These are phyloP conservation scores for Lasioglossum marginatum DNA, from an alignment of 2,888 invertebrate genomes.

Conservation along the genomic window DNA sequence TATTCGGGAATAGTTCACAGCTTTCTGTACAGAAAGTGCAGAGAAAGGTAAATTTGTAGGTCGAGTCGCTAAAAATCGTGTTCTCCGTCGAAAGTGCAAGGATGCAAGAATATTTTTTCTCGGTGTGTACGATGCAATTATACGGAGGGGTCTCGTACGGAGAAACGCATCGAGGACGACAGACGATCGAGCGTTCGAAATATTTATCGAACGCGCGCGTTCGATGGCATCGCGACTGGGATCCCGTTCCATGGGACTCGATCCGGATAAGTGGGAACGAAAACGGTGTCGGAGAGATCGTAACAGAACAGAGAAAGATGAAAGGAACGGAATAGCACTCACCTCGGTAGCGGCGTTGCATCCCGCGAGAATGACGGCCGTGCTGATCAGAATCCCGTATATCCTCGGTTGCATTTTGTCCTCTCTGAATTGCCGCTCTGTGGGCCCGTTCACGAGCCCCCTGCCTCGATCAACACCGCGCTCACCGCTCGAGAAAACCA, in stretches of 20 bases:
- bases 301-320: slow-evolving; percentile 40
- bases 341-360: slow-evolving; percentile 91
- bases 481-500: slow-evolving; percentile 36
- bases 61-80: neutral
- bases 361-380: slow-evolving; percentile 90
- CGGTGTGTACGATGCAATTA: neutral
- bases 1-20: neutral
- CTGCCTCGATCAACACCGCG: slow-evolving; percentile 38
- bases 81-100: neutral
- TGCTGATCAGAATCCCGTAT: slow-evolving; percentile 90
- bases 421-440: slow-evolving; percentile 41
- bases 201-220: slow-evolving; percentile 28
- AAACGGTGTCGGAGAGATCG: slow-evolving; percentile 30
- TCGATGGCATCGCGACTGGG: neutral
- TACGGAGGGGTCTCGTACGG: neutral
- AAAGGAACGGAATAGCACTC: slow-evolving; percentile 82
- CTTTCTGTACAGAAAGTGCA: neutral
- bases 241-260: neutral
- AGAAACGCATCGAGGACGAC: neutral
- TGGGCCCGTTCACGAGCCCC: slow-evolving; percentile 62
- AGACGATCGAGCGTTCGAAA: slow-evolving; percentile 9
- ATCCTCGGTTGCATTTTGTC: slow-evolving; percentile 90
- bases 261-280: neutral
- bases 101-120: neutral
- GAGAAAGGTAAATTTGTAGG: neutral